Conservation (phyloP, 2,888 invertebrate genomes). For the Mechanitis mazaeus region DNA sequence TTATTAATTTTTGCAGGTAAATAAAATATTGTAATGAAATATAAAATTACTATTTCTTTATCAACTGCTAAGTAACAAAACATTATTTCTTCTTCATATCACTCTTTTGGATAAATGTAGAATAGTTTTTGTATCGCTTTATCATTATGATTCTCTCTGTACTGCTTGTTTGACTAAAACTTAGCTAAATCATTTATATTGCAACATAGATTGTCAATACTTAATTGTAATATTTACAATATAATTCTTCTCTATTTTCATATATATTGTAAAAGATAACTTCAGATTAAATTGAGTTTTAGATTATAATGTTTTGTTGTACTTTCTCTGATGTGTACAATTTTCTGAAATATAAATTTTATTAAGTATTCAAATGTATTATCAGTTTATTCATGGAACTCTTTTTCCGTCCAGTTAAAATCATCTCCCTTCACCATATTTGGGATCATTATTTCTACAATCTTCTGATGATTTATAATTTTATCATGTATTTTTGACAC, state of each 20-base stretch:
- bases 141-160: constrained; percentile 24
- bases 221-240: constrained; percentile 51
- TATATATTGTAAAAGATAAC: constrained; percentile 59
- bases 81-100: constrained; percentile 11
- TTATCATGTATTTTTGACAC: constrained; percentile 51
- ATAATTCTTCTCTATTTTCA: constrained; percentile 60
- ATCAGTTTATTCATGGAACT: constrained; percentile 50
- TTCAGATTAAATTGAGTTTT: constrained; percentile 54
- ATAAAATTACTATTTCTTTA: no score
- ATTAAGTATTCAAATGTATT: constrained; percentile 52
- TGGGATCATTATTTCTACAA: constrained; percentile 38
- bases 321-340: constrained; percentile 74
- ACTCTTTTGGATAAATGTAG: constrained; percentile 5
- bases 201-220: constrained; percentile 42
- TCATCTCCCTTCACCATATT: constrained; percentile 43
- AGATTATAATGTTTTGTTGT: constrained; percentile 64
- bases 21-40: constrained; percentile 29
- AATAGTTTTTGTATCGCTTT: constrained; percentile 25
- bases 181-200: constrained; percentile 48
- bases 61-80: constrained; percentile 13
- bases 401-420: constrained; percentile 48
- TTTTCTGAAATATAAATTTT: constrained; percentile 76
- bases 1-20: constrained; percentile 35
- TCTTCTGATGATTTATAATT: constrained; percentile 48
- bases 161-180: constrained; percentile 37